These are phyloP conservation scores for Poeciliopsis presidionis DNA, from an alignment of 2,797 vertebrate species.

Conservation along the genomic window DNA sequence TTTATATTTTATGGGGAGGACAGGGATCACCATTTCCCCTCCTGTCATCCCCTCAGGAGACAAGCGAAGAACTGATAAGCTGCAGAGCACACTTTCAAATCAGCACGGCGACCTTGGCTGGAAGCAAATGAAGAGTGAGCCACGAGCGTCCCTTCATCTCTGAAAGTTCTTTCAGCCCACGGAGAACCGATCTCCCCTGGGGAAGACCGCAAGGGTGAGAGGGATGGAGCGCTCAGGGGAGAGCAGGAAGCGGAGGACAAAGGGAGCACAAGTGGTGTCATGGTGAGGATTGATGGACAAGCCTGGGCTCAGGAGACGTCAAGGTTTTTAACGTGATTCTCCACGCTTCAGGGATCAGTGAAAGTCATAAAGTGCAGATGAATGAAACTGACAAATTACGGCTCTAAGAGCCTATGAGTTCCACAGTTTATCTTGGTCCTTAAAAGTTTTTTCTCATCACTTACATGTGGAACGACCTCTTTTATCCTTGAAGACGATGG, in stretches of 20 bases:
- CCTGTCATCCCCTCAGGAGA: conserved; percentile 40
- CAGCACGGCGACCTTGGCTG: conserved; percentile 45
- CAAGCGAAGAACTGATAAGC: conserved; percentile 50
- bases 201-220: conserved; percentile 6
- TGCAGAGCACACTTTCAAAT: conserved; percentile 36
- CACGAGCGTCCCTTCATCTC: conserved; percentile 27
- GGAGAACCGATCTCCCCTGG: conserved; percentile 26
- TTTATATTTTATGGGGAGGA: conserved; percentile 19
- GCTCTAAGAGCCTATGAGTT: conserved; percentile 17
- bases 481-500: not conserved
- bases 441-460: conserved; percentile 19
- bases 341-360: conserved; percentile 48
- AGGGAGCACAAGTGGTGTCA: conserved; percentile 34
- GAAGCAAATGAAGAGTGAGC: conserved; percentile 24
- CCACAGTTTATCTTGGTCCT: conserved; percentile 21
- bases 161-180: conserved; percentile 21
- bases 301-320: conserved; percentile 45
- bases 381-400: conserved; percentile 24
- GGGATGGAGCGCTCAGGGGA: conserved; percentile 25
- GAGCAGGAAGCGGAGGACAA: conserved; percentile 33
- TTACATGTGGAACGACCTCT: conserved; percentile 6
- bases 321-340: conserved; percentile 62
- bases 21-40: conserved; percentile 27
- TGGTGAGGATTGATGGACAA: conserved; percentile 55
- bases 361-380: conserved; percentile 55